phyloP scores from a whole-genome alignment of 2,113 vertebrate genomes.

The Eubucco bourcierii region DNA sequence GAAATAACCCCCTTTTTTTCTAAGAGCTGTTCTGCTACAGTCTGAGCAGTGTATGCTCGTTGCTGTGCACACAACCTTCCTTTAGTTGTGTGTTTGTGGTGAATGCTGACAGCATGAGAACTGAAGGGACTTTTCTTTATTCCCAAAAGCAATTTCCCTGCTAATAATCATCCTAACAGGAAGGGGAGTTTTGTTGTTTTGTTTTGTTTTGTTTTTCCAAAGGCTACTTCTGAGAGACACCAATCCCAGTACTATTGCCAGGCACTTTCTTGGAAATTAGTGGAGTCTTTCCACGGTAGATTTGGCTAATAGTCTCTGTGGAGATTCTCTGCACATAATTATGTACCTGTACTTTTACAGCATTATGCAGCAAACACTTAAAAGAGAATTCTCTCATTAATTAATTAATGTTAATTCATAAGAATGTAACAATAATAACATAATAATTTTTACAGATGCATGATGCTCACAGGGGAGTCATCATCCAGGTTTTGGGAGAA shows the following conservation, averaged over 20 bases:
- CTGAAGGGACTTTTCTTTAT: not conserved
- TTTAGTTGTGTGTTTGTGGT: not conserved
- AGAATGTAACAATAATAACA: too few species aligned
- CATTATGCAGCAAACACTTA: not conserved
- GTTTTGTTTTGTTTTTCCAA: not conserved
- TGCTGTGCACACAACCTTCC: not conserved
- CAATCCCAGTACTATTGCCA: not conserved
- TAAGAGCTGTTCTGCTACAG: not conserved
- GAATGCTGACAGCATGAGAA: accelerated
- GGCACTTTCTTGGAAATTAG: not conserved
- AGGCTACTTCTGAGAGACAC: not conserved
- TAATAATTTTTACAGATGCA: too few species aligned
- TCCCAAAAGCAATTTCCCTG: not conserved
- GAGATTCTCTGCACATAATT: not conserved
- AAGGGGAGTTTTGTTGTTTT: too few species aligned
- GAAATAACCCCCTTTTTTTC: not conserved
- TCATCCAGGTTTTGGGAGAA: too few species aligned
- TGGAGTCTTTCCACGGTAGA: not conserved
- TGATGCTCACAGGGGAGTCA: too few species aligned
- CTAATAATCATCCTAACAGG: not conserved
- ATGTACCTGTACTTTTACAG: not conserved
- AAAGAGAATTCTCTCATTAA: not conserved
- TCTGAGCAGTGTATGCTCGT: not conserved
- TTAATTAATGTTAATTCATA: not conserved
- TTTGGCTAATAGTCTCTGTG: not conserved